Evolutionary conservation across 2,113 vertebrate genomes (phyloP).

Genomic region (Archilochus colubris): DNA sequence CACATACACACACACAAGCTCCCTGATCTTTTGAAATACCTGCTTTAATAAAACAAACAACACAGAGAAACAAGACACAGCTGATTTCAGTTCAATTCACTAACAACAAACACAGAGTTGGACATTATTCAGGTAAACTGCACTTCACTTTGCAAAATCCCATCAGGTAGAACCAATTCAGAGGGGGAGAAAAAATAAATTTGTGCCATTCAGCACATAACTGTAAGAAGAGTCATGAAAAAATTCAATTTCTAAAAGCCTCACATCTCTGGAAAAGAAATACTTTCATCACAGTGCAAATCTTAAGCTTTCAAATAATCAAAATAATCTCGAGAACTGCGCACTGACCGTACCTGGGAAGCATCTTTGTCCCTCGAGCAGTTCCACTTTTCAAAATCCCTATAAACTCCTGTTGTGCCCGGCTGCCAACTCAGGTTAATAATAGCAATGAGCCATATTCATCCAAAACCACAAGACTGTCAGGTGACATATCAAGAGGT

Average conservation of each 20-base stretch:
- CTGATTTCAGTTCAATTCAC: background rate
- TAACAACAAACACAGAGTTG: background rate
- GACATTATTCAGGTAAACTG: background rate
- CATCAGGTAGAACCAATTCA: background rate
- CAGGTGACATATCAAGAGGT: slow-evolving; percentile 86
- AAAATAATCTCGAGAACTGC: slow-evolving; percentile 17
- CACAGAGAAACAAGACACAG: background rate
- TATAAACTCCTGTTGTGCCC: slow-evolving; percentile 73
- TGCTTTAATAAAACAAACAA: background rate
- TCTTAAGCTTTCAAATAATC: background rate
- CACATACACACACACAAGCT: background rate
- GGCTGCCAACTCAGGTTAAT: slow-evolving; percentile 85
- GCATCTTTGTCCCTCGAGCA: slow-evolving; percentile 80
- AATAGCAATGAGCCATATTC: slow-evolving; percentile 92
- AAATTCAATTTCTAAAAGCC: background rate
- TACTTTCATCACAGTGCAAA: background rate
- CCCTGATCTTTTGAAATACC: background rate
- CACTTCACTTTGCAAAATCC: background rate
- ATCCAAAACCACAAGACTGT: slow-evolving; percentile 94
- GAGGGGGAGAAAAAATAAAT: background rate
- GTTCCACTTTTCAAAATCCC: slow-evolving; percentile 75
- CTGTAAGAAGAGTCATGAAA: background rate
- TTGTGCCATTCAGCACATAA: background rate
- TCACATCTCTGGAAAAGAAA: background rate
- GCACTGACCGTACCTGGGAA: slow-evolving; percentile 76